phyloP scores from a whole-genome alignment of 1,140 invertebrate genomes.

The Drosophila yakuba region DNA sequence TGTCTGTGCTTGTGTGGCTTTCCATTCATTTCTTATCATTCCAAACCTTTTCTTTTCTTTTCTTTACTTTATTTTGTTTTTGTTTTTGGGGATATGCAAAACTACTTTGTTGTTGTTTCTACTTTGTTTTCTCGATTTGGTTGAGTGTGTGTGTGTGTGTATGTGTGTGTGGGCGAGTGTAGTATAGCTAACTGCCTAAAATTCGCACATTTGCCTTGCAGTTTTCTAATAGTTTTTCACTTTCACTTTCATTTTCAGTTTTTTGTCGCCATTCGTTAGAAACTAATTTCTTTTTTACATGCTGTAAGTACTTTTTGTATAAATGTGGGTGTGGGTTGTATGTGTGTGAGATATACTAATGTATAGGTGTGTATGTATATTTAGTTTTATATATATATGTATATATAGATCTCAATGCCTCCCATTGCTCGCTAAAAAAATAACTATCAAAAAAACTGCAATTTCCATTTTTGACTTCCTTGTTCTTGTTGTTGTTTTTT shows the following conservation, averaged over 20 bases:
- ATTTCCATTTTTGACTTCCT: slow-evolving; percentile 66
- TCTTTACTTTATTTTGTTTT: slow-evolving; percentile 1
- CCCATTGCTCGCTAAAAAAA: slow-evolving; percentile 79
- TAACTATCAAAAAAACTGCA: slow-evolving; percentile 81
- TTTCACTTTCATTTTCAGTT: slow-evolving; percentile 1
- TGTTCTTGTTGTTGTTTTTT: slow-evolving; percentile 21
- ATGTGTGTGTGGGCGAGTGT: slow-evolving; percentile 27
- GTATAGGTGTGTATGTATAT: slow-evolving; percentile 63
- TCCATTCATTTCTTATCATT: slow-evolving; percentile 5
- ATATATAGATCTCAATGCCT: slow-evolving; percentile 75
- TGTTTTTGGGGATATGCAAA: slow-evolving; percentile 75
- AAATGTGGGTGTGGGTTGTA: slow-evolving; percentile 38
- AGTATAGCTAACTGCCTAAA: slow-evolving; percentile 46
- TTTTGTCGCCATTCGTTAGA: slow-evolving; percentile 29
- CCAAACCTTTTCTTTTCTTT: background rate
- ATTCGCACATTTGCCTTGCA: slow-evolving; percentile 16
- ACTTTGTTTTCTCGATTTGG: slow-evolving; percentile 61
- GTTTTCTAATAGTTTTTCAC: slow-evolving; percentile 33
- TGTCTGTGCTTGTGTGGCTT: slow-evolving; percentile 40
- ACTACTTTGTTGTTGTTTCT: slow-evolving; percentile 74
- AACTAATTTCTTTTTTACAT: slow-evolving; percentile 50
- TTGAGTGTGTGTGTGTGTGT: slow-evolving; percentile 31
- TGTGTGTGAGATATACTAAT: slow-evolving; percentile 54
- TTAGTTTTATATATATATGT: slow-evolving; percentile 59
- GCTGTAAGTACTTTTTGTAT: slow-evolving; percentile 44